Base-by-base conservation (phyloP, 2,888 invertebrate species). In the Callinectes sapidus region DNA sequence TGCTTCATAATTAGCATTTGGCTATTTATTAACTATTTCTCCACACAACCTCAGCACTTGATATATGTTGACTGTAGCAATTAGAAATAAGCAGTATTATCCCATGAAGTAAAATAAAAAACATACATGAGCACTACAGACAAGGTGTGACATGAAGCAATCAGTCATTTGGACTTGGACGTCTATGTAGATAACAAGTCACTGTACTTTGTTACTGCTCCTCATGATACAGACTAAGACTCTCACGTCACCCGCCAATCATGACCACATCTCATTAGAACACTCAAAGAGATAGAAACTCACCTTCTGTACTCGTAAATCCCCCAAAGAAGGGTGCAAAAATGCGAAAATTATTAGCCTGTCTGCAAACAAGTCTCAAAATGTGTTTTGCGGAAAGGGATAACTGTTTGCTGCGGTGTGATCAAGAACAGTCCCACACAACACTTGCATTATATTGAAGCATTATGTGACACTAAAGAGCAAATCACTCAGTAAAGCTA, bases 281-380 rank as follows among this genome's bases (percentile, higher is more conserved):
- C 81, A 81, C 81, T 81, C 81, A 81, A 81, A 81, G 81, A 81
- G 81, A 81, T 81, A n/a, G 81, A 81, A 81, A 81, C 81, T 81
- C 81, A 81, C 81, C 81, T 81, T 81, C 81, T 81, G 81, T 81
- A 81, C 81, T 81, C 28, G 81, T 35, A 81, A 81, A 81, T 81
- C 35, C 81, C 81, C 81, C 35, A 81, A 81, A 81, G 35, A 35
- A 81, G 81, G 81, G 35, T 81, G 81, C 32, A 81, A 81, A 81
- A 81, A 81, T 35, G 13, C 18, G 81, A 81, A 81, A 81, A 35
- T 48, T 35, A 35, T 81, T 81, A 81, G 32, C 35, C 35, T 81
- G 81, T 81, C 35, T 81, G 81, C 32, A 35, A 48, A 81, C 81
- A 81, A 81, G 81, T 81, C 35, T 81, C 81, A 81, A 81, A 81